Percentiles rank a stretch among this genome's conserved stretches.
Conservation (phyloP, 1,140 invertebrate species). For the Listronotus bonariensis region DNA sequence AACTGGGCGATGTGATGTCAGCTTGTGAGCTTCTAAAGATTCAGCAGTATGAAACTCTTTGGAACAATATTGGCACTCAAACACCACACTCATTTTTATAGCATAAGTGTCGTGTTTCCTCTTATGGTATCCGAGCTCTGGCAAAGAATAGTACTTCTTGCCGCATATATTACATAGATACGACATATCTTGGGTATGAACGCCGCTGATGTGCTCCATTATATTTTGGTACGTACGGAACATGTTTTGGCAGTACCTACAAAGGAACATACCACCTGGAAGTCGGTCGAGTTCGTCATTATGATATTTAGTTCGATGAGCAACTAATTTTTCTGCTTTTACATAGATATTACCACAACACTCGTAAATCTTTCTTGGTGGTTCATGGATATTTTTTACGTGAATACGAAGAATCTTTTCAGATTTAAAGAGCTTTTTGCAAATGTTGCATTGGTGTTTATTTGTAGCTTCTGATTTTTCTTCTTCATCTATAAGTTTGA, state of each 20-base stretch:
- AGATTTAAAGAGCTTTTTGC: conserved; percentile 15
- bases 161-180: conserved; percentile 22
- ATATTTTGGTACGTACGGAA: conserved; percentile 17
- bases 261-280: conserved; percentile 7
- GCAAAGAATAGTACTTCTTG: conserved; percentile 10
- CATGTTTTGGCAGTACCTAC: conserved; percentile 35
- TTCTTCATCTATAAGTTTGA: conserved; percentile 1
- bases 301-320: conserved; percentile 22
- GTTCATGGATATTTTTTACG: conserved; percentile 14
- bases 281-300: conserved; percentile 19
- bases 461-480: too few species aligned
- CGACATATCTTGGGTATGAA: conserved; percentile 17
- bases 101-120: conserved; percentile 6
- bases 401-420: conserved; percentile 11
- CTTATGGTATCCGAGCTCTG: conserved; percentile 7
- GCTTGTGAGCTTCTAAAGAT: conserved; percentile 22
- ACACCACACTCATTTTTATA: conserved; percentile 12
- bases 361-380: neutral
- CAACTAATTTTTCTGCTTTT: conserved; percentile 4
- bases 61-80: conserved; percentile 23
- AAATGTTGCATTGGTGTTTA: neutral
- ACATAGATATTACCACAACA: conserved; percentile 13
- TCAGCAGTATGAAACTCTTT: conserved; percentile 22
- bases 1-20: conserved; percentile 13
- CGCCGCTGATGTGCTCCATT: conserved; percentile 20